Percentiles rank a stretch among this genome's conserved stretches.
phyloP scores from a whole-genome alignment of 1,140 invertebrate genomes.

The Drosophila lini region DNA sequence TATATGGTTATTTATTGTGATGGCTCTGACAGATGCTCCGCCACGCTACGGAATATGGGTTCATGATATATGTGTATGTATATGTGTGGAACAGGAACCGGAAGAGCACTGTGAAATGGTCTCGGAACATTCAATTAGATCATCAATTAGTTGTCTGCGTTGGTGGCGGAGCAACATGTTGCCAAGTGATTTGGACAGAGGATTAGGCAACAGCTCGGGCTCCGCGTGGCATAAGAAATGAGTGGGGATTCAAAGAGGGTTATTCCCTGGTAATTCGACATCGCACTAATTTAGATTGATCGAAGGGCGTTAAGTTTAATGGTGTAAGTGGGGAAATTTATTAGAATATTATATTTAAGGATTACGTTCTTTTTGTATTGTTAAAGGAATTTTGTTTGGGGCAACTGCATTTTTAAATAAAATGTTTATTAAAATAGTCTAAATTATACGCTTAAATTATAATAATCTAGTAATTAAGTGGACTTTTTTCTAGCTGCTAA shows the following conservation, averaged over 20 bases:
- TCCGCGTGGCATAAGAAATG: constrained; percentile 19
- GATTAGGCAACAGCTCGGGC: constrained; percentile 27
- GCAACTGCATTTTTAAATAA: neutral
- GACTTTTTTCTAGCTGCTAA: no score
- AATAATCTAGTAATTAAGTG: no score
- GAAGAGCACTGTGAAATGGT: constrained; percentile 36
- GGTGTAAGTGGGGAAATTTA: neutral
- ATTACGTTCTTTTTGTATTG: no score
- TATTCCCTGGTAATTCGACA: neutral
- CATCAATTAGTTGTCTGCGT: constrained; percentile 58
- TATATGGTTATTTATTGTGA: constrained; percentile 77
- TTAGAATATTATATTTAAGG: neutral
- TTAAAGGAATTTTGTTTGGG: no score
- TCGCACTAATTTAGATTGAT: constrained; percentile 36
- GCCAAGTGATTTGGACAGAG: constrained; percentile 45
- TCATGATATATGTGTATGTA: neutral
- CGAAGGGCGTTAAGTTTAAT: neutral
- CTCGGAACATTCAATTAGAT: constrained; percentile 59
- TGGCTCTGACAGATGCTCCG: constrained; percentile 49
- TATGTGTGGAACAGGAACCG: neutral
- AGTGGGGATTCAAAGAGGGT: constrained; percentile 1
- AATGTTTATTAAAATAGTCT: no score
- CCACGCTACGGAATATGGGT: constrained; percentile 17
- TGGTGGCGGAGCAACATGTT: constrained; percentile 38
- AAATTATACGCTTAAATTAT: no score